Evolutionary conservation across 2,113 vertebrate genomes (phyloP), one percentile per base, ranked within the genome.

Genomic region (Plotosus lineatus): DNA sequence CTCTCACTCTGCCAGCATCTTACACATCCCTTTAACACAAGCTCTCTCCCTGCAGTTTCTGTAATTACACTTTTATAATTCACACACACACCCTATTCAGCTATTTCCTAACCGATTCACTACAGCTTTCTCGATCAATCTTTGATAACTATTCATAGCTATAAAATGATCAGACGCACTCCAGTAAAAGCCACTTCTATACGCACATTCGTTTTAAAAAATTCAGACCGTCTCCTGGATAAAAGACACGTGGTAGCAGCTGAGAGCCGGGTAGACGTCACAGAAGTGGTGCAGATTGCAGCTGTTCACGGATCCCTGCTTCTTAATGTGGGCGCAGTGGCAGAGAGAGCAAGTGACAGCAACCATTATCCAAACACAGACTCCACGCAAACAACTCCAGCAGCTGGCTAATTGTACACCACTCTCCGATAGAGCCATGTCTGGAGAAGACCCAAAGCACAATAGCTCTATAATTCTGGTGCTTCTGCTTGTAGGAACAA

Each of bases 381-480:
- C 76, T 46, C 23, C n/a, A 42, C 75, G 9, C 56, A 78, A 69
- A 85, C 78, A 80, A 60, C 74, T 83, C 66, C 69, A 63, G 33
- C 78, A 85, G 82, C 78, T 83, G 84, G 33, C 44, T 83, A 83
- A 85, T 85, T 83, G 81, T 53, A 85, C 74, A 71, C 61, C 71
- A 33, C 12, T 77, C 84, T 79, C 4, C 28, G 51, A 72, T 26
- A 81, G 44, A n/a, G 48, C 58, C 56, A 55, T 23, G 72, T 76
- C 72, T 81, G 60, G 17, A 81, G 61, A 68, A 55, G 33, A 26
- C 46, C 46, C 33, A 71, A 71, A 55, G 46, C 36, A 12, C n/a
- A 65, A 68, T n/a, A 56, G 61, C n/a, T 40, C 48, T 81, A 56
- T 81, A 76, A 81, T 76, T 81, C 80, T 63, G 28, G 48, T 81